Percentiles rank a stretch among this genome's conserved stretches.
Conservation (phyloP, 2,113 vertebrate species). For the Lagopus leucura region DNA sequence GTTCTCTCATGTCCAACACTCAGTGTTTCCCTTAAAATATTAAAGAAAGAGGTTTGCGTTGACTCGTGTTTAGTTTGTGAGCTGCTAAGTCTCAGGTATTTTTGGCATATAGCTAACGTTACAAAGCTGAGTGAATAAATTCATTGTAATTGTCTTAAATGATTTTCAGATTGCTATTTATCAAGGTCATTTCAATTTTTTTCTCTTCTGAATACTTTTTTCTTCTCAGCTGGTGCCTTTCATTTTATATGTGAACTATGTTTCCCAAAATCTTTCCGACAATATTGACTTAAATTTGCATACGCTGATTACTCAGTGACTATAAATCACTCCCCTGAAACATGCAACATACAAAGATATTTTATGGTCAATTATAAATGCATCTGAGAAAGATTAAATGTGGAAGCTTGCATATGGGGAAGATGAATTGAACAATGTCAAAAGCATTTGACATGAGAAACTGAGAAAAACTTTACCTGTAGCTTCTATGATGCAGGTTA, state of each 20-base stretch:
- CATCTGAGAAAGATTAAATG: not conserved
- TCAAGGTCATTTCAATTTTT: not conserved
- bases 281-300: not conserved
- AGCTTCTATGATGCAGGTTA: not conserved
- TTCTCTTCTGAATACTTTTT: not conserved
- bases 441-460: not conserved
- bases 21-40: not conserved
- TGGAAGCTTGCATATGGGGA: not conserved
- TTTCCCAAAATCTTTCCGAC: not conserved
- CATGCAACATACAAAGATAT: not conserved
- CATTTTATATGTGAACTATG: not conserved
- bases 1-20: not conserved
- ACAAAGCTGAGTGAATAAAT: not conserved
- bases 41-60: not conserved
- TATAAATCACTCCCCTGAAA: rapidly evolving
- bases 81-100: not conserved
- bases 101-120: not conserved
- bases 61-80: not conserved
- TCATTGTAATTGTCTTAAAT: not conserved
- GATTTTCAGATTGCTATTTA: not conserved
- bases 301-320: not conserved
- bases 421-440: not conserved
- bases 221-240: not conserved
- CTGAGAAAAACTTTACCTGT: not conserved
- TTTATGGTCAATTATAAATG: not conserved